phyloP scores from a whole-genome alignment of 2,113 vertebrate genomes.

The Hyperoodon ampullatus region DNA sequence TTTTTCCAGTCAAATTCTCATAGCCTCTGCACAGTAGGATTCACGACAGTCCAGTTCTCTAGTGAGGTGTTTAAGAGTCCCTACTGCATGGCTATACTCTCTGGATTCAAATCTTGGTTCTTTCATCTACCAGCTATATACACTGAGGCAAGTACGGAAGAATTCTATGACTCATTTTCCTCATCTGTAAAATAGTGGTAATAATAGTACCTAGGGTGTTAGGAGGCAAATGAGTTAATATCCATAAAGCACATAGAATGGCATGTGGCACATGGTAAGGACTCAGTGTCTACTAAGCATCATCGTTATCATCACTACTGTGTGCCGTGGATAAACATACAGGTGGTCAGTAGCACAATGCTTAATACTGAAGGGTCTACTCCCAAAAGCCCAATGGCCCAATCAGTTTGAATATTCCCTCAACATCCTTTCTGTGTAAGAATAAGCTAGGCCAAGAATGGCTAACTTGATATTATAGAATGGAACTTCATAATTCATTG shows the following conservation, averaged over 20 bases:
- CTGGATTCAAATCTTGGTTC: background rate
- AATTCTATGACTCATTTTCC: background rate
- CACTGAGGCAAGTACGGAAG: background rate
- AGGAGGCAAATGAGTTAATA: background rate
- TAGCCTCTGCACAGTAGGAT: background rate
- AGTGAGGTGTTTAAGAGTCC: background rate
- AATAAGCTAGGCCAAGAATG: background rate
- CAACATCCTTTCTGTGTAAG: background rate
- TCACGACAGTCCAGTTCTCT: background rate
- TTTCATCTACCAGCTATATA: background rate
- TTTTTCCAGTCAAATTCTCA: background rate
- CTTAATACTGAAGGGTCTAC: background rate
- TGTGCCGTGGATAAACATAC: background rate
- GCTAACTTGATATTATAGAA: background rate
- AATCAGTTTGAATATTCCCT: background rate
- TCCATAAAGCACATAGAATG: background rate
- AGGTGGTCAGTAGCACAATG: background rate
- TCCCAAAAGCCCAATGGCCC: background rate
- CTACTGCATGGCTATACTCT: background rate
- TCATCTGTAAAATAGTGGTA: background rate
- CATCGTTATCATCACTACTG: no score
- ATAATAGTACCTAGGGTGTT: background rate
- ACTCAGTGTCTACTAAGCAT: background rate
- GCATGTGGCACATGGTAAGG: background rate
- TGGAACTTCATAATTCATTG: background rate